Evolutionary conservation across 2,113 vertebrate genomes (phyloP).

Genomic region (Carassius auratus): DNA sequence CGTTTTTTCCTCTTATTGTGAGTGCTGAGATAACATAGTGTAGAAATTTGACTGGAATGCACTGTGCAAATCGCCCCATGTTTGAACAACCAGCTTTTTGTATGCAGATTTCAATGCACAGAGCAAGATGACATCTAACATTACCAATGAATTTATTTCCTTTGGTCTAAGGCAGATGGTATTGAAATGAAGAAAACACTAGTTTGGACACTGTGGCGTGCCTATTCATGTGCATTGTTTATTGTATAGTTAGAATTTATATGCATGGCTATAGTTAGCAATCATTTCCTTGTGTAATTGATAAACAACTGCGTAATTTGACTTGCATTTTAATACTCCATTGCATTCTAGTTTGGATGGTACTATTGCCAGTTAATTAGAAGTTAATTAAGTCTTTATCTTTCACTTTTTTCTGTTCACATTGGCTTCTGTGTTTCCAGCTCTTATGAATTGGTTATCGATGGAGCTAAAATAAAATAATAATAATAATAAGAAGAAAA

Average conservation of each 20-base stretch:
- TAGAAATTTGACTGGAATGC: conserved; percentile 55
- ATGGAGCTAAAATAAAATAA: background rate
- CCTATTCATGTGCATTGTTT: background rate
- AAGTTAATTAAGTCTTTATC: background rate
- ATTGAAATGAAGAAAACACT: background rate
- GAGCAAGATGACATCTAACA: conserved; percentile 20
- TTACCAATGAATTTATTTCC: conserved; percentile 6
- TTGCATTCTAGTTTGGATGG: background rate
- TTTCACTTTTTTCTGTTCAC: background rate
- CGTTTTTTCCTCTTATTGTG: conserved; percentile 40
- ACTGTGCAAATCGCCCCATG: conserved; percentile 44
- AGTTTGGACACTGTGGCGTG: conserved; percentile 1
- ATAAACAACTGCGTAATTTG: background rate
- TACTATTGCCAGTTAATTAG: background rate
- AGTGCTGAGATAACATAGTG: conserved; percentile 33
- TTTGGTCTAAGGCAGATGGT: conserved; percentile 24
- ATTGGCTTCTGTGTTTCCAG: background rate
- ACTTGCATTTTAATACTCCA: conserved; percentile 15
- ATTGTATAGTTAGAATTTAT: conserved; percentile 41
- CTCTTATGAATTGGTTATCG: background rate
- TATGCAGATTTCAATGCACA: conserved; percentile 32
- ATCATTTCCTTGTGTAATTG: conserved; percentile 20
- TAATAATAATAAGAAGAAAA: no score
- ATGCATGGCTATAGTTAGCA: conserved; percentile 50
- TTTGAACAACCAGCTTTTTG: conserved; percentile 40